Evolutionary conservation across 2,888 invertebrate genomes (phyloP), one percentile per base, ranked within the genome.

Genomic region (Zhuqinia jingwanae): DNA sequence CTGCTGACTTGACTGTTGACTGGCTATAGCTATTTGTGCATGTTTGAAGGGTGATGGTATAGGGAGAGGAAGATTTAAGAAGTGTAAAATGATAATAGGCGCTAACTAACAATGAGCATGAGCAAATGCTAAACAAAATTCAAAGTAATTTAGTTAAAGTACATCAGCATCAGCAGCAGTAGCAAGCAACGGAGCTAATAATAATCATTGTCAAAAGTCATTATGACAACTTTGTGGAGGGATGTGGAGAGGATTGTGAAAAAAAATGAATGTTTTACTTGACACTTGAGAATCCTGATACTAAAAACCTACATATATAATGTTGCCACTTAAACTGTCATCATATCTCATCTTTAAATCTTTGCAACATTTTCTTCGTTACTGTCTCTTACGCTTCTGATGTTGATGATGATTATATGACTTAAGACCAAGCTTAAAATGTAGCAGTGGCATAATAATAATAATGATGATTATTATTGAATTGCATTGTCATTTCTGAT

Each of bases 221-320:
- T 60, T 27, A 60, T 47, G 15, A 58, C 45, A 13, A 70, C 42
- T 47, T 53, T 15, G 47, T 25, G 47, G 36, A 8, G 36, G 36
- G 53, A 5, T 42, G 53, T 20, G 27, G 50, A 60, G 83, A 45
- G 17, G 58, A 76, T 77, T 56, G 80, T 68, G 80, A 80, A 68
- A 79, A n/a, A 63, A 79, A 36, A 6, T 36, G 36, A 42, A 15
- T 22, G 25, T 58, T 73, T 81, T 42, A 45, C 70, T 73, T 79
- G 79, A 73, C 84, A 78, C 58, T 75, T 30, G 36, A 65, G 25
- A 50, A 73, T 63, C 36, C 56, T 58, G 15, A 15, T 8, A 17
- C 17, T 27, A 3, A n/a, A n/a, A n/a, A n/a, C n/a, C n/a, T n/a
- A n/a, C n/a, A n/a, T n/a, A n/a, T n/a, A n/a, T n/a, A n/a, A n/a